These are phyloP conservation scores for Microdon myrmicae DNA, from an alignment of 2,888 invertebrate genomes.

Conservation along the genomic window DNA sequence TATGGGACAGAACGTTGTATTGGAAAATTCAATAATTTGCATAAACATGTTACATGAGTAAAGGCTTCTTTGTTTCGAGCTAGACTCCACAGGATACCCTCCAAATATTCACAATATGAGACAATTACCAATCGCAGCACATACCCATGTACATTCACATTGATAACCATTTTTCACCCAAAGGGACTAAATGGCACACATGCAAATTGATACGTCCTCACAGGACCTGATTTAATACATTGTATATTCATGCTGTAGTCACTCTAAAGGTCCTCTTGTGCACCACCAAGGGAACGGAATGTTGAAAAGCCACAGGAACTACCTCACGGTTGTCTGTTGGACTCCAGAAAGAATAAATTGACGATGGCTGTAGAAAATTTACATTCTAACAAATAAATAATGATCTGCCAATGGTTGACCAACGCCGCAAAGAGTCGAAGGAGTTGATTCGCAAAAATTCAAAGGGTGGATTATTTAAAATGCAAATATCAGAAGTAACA, in stretches of 20 bases:
- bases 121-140: constrained; percentile 41
- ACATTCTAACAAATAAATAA: constrained; percentile 39
- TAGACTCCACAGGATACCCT: constrained; percentile 29
- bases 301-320: constrained; percentile 34
- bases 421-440: neutral
- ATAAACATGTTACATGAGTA: constrained; percentile 39
- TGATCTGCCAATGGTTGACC: neutral
- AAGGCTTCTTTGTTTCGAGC: constrained; percentile 44
- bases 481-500: constrained; percentile 46
- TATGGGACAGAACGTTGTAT: constrained; percentile 8
- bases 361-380: constrained; percentile 39
- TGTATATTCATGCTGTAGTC: constrained; percentile 10
- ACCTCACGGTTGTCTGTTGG: constrained; percentile 27
- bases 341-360: constrained; percentile 32
- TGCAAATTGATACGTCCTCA: neutral
- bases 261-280: neutral
- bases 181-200: too few species aligned
- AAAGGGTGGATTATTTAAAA: constrained; percentile 48
- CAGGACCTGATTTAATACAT: constrained; percentile 37
- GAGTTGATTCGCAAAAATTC: constrained; percentile 29
- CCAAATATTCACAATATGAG: constrained; percentile 41
- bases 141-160: neutral
- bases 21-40: constrained; percentile 44
- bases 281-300: constrained; percentile 9
- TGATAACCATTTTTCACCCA: too few species aligned